Evolutionary conservation across 2,888 invertebrate genomes (phyloP).

Genomic region (Heliconius ismenius): DNA sequence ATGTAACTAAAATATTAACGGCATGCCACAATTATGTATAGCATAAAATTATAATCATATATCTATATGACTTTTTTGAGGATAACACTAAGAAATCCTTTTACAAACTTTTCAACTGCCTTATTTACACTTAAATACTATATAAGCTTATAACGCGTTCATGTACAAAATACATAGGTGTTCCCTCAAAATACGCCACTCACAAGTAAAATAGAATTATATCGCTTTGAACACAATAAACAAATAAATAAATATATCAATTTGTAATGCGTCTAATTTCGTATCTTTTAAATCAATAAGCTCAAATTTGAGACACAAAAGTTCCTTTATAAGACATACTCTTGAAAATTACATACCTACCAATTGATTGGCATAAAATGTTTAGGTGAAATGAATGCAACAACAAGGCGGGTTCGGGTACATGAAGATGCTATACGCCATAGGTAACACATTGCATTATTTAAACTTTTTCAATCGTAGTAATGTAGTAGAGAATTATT

Average conservation of each 20-base stretch:
- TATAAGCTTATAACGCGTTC: slow-evolving; percentile 3
- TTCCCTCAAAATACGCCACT: slow-evolving; percentile 1
- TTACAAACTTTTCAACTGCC: background rate
- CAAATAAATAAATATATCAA: background rate
- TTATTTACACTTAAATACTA: slow-evolving; percentile 12
- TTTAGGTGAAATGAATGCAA: slow-evolving; percentile 81
- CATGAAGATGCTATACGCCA: slow-evolving; percentile 81
- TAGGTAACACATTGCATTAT: slow-evolving; percentile 72
- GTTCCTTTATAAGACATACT: background rate
- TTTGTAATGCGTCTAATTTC: background rate
- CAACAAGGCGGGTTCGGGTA: slow-evolving; percentile 80
- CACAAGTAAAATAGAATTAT: background rate
- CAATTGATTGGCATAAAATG: slow-evolving; percentile 74
- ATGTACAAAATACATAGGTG: background rate
- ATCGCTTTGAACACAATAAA: background rate
- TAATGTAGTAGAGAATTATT: slow-evolving; percentile 60
- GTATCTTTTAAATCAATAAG: background rate
- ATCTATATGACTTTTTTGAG: background rate
- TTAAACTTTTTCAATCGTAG: slow-evolving; percentile 58
- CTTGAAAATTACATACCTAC: slow-evolving; percentile 43
- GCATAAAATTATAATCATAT: background rate
- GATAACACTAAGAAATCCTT: background rate
- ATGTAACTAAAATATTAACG: slow-evolving; percentile 62
- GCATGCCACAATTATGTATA: slow-evolving; percentile 55
- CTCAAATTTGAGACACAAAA: background rate